phyloP scores from a whole-genome alignment of 2,888 invertebrate species.

The Trissolcus brochymenae region DNA sequence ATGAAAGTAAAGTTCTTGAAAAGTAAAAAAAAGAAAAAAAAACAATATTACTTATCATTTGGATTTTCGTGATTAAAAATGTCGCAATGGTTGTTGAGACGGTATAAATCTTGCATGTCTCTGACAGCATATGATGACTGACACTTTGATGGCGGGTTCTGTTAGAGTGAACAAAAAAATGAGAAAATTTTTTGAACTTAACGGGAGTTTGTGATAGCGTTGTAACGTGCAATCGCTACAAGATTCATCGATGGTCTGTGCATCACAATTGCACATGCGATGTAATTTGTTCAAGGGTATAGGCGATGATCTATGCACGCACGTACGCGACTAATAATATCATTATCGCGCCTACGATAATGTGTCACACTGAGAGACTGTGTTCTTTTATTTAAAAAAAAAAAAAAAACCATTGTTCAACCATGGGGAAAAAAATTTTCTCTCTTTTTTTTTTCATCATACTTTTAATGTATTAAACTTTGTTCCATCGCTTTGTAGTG shows the following conservation, averaged over 20 bases:
- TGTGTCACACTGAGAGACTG: slow-evolving; percentile 41
- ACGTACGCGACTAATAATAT: slow-evolving; percentile 55
- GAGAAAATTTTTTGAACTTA: slow-evolving; percentile 9
- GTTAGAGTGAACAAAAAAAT: slow-evolving; percentile 8
- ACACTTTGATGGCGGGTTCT: slow-evolving; percentile 17
- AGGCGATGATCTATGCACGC: slow-evolving; percentile 49
- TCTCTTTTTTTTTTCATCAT: background rate
- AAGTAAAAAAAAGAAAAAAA: background rate
- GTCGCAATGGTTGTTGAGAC: slow-evolving; percentile 2
- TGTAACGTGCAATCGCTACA: slow-evolving; percentile 40
- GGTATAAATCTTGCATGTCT: slow-evolving; percentile 42
- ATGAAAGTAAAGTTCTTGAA: background rate
- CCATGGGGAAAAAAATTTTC: too few species aligned
- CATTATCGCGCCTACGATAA: slow-evolving; percentile 56
- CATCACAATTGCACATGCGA: slow-evolving; percentile 46
- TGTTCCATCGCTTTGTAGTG: too few species aligned
- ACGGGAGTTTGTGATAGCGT: slow-evolving; percentile 31
- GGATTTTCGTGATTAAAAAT: slow-evolving; percentile 5
- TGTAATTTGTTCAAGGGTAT: slow-evolving; percentile 49
- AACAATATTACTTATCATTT: slow-evolving; percentile 7
- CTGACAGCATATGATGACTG: slow-evolving; percentile 45
- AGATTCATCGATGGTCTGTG: slow-evolving; percentile 24
- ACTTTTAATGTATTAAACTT: background rate
- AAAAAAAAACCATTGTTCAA: slow-evolving; percentile 31
- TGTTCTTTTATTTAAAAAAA: slow-evolving; percentile 29